Evolutionary conservation across 2,888 invertebrate species (phyloP).

Genomic region (Phyllotreta cruciferae): DNA sequence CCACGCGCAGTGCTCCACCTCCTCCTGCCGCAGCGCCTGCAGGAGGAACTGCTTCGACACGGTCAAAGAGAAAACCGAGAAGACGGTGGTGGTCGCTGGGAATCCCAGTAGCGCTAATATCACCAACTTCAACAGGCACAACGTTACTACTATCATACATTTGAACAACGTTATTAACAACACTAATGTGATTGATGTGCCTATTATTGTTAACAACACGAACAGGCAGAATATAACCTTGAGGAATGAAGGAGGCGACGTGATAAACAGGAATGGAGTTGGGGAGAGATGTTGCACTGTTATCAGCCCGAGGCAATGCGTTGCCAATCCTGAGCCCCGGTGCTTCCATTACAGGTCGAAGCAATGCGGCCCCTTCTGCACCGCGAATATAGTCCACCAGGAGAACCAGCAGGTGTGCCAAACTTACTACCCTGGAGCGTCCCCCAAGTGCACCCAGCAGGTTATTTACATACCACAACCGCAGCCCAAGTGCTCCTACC

Average conservation of each 20-base stretch:
- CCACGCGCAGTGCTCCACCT: conserved; percentile 53
- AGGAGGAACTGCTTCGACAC: conserved; percentile 48
- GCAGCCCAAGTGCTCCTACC: conserved; percentile 54
- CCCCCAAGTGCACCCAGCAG: conserved; percentile 48
- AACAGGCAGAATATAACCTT: conserved; percentile 57
- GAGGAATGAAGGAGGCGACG: conserved; percentile 28
- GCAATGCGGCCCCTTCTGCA: conserved; percentile 55
- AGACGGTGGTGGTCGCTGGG: background rate
- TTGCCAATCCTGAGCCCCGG: conserved; percentile 48
- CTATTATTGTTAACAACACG: conserved; percentile 56
- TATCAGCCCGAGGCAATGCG: conserved; percentile 57
- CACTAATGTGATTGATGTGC: conserved; percentile 58
- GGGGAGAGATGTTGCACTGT: conserved; percentile 53
- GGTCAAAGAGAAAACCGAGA: conserved; percentile 32
- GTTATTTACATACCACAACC: conserved; percentile 56
- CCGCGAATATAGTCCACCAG: conserved; percentile 54
- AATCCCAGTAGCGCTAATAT: conserved; percentile 27
- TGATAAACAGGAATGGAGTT: background rate
- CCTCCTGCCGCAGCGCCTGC: conserved; percentile 52
- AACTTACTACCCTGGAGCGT: conserved; percentile 35
- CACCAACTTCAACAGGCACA: conserved; percentile 46
- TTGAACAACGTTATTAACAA: conserved; percentile 59
- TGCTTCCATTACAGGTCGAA: conserved; percentile 56
- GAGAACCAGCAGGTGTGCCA: conserved; percentile 50
- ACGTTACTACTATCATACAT: conserved; percentile 59